Base-by-base conservation (phyloP, 2,113 vertebrate genomes). In the Mionectes macconnelli region DNA sequence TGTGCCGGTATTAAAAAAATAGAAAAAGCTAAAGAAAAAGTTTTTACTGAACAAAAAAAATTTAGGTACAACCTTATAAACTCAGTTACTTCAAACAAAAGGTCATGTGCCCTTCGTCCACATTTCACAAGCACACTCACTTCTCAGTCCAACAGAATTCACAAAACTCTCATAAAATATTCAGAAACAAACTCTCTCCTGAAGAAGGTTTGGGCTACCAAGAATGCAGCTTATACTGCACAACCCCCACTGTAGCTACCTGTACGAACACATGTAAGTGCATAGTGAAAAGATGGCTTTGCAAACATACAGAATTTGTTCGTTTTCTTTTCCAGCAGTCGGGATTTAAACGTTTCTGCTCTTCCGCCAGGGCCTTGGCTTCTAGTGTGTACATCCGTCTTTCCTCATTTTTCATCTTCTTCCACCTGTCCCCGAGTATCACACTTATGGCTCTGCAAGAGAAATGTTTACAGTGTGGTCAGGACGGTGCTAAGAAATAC, bases 281-380 rank as follows among this genome's bases (percentile, higher is more conserved):
- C 52, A 16, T 3, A 42, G 74, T 15, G 42, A 76, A 31, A 69
- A 28, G 8, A 25, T 5, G 27, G n/a, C 33, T 35, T 73, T 75
- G 35, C 35, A 60, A 74, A 97, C 98, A 78, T 98, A 99, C 99
- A 42, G 99, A 99, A 98, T 99, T 99, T 94, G 99, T 99, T 98
- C 99, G 98, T 98, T 99, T 99, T 96, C 99, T 99, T 98, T 99
- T 99, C 99, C 99, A 99, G 98, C 99, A 99, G 97, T 99, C 99
- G 60, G 99, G 99, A 97, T 99, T 99, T 96, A 99, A 98, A 94
- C 99, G 98, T 93, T 99, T 99, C 97, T 99, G 99, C 98, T 99
- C 99, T 97, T 99, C 99, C 10, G 99, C 99, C 98, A 99, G 97
- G 96, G 99, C 99, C 97, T 99, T 99, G 97, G 99, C 99, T 98